Conservation (phyloP, 2,113 vertebrate species). For the Phalacrocorax carbo region DNA sequence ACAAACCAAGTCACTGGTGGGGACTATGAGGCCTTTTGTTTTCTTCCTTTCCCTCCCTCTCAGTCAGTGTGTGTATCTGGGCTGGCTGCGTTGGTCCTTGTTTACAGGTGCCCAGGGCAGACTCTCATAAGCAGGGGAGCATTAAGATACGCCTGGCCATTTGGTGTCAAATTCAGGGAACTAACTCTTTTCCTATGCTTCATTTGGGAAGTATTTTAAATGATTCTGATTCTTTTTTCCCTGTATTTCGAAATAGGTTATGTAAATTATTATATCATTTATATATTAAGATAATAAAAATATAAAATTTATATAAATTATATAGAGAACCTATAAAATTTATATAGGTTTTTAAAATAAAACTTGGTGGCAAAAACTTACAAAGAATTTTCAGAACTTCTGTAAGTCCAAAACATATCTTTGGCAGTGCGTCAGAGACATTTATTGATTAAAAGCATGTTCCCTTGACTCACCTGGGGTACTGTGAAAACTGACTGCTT, state of each 20-base stretch:
- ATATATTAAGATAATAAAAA: no score
- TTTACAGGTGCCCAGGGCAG: background rate
- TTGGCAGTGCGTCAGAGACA: background rate
- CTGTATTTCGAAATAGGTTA: background rate
- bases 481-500: background rate
- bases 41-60: background rate
- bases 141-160: background rate
- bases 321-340: no score
- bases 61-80: background rate
- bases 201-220: background rate
- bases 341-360: background rate
- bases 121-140: background rate
- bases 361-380: background rate
- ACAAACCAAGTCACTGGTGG: accelerated
- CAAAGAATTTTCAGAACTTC: background rate
- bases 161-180: background rate
- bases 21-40: background rate
- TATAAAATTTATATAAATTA: no score
- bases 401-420: background rate
- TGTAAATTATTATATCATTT: no score
- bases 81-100: background rate
- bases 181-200: background rate
- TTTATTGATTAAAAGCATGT: background rate
- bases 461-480: background rate
- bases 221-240: background rate